Conservation (phyloP, 2,113 vertebrate species). For the Hippocampus guttulatus region DNA sequence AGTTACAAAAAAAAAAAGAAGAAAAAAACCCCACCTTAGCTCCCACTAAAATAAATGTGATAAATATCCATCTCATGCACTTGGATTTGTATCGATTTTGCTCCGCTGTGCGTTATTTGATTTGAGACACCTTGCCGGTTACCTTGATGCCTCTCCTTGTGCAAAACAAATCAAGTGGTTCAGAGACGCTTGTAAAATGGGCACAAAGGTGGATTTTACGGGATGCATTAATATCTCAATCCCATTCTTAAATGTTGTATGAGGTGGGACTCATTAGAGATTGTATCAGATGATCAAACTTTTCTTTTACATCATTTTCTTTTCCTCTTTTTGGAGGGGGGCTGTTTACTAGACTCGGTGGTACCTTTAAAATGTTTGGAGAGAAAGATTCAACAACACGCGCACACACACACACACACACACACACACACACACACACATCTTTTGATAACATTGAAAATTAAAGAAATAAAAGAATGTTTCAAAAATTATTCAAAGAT, state of each 20-base stretch:
- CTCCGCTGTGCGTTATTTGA: conserved; percentile 38
- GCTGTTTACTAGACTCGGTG: neutral
- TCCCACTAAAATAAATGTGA: conserved; percentile 12
- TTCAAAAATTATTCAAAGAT: no score
- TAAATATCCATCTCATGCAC: conserved; percentile 16
- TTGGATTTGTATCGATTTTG: conserved; percentile 42
- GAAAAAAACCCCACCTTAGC: conserved; percentile 10
- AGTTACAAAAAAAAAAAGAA: conserved; percentile 23
- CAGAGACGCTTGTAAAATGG: conserved; percentile 38
- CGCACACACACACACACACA: neutral
- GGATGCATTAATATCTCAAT: neutral
- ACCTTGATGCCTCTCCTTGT: conserved; percentile 36
- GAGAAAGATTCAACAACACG: neutral
- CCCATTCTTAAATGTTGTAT: no score
- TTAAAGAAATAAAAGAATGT: no score
- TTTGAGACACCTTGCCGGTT: conserved; percentile 32
- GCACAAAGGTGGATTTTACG: conserved; percentile 13
- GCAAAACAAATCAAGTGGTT: conserved; percentile 21
- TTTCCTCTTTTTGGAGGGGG: no score
- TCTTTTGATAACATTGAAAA: neutral
- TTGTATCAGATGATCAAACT: neutral
- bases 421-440: neutral
- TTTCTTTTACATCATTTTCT: neutral
- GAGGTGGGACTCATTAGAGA: neutral
- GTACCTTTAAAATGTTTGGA: conserved; percentile 11